Evolutionary conservation across 2,888 invertebrate species (phyloP).

Genomic region (Heliothis peltigera): DNA sequence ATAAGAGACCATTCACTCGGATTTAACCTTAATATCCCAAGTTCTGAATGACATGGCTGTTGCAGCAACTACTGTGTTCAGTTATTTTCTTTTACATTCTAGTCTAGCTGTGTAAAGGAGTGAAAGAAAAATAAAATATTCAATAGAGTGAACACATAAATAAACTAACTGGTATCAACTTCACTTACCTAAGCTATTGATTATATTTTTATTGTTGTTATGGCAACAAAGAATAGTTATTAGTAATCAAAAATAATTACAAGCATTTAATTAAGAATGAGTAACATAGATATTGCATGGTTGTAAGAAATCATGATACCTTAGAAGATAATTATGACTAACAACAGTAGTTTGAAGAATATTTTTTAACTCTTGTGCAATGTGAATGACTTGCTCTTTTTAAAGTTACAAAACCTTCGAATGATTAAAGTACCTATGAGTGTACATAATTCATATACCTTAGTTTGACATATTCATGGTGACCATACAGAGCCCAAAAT

Average conservation of each 20-base stretch:
- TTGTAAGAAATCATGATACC: slow-evolving; percentile 6
- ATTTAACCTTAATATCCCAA: too few species aligned
- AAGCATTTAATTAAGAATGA: neutral
- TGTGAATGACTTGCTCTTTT: slow-evolving; percentile 28
- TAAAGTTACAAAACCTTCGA: neutral
- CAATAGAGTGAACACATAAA: too few species aligned
- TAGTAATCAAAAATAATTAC: neutral
- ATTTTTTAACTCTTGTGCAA: slow-evolving; percentile 4
- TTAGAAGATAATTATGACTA: slow-evolving; percentile 20
- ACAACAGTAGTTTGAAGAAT: slow-evolving; percentile 12
- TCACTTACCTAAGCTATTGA: neutral
- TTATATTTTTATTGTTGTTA: slow-evolving; percentile 8
- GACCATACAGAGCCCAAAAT: neutral
- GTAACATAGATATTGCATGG: neutral
- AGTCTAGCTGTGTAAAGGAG: too few species aligned
- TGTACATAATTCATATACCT: neutral
- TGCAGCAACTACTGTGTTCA: too few species aligned
- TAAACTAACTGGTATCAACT: too few species aligned
- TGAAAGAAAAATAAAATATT: too few species aligned
- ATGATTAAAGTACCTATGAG: neutral
- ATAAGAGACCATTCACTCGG: too few species aligned
- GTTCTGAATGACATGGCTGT: too few species aligned
- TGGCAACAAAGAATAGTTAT: slow-evolving; percentile 12
- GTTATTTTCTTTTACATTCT: too few species aligned
- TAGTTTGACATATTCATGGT: neutral